These are phyloP conservation scores for Oscheius onirici DNA, from an alignment of 2,888 invertebrate species.

Conservation along the genomic window DNA sequence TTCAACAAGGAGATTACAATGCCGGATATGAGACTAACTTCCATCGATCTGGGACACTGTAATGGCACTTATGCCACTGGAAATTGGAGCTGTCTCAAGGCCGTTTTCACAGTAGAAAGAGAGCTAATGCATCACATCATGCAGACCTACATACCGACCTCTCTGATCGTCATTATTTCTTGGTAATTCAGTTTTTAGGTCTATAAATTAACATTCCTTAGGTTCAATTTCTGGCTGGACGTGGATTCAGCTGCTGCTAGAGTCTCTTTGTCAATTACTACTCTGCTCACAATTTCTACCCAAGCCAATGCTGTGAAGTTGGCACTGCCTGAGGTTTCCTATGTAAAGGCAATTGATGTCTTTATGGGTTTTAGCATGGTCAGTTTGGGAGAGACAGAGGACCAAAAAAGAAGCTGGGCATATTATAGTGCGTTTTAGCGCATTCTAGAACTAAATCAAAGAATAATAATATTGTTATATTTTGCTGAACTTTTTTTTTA, in stretches of 20 bases:
- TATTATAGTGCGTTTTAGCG: too few relatives aligned
- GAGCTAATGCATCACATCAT: conserved; percentile 76
- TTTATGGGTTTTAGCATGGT: conserved; percentile 71
- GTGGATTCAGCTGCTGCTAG: conserved; percentile 70
- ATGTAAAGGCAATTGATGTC: conserved; percentile 61
- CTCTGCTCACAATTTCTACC: conserved; percentile 62
- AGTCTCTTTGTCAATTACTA: conserved; percentile 70
- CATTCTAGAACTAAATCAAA: too few relatives aligned
- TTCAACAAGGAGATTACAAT: conserved; percentile 67
- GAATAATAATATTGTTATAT: too few relatives aligned
- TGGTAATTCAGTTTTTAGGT: too few relatives aligned
- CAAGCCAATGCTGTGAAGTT: conserved; percentile 71
- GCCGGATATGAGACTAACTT: conserved; percentile 69
- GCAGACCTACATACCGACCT: conserved; percentile 77
- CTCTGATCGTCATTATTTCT: conserved; percentile 76
- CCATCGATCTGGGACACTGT: conserved; percentile 62
- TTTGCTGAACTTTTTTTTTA: too few relatives aligned
- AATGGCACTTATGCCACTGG: conserved; percentile 71
- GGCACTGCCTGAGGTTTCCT: conserved; percentile 69
- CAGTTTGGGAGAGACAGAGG: too few relatives aligned
- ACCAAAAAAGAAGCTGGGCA: too few relatives aligned
- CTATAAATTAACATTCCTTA: too few relatives aligned
- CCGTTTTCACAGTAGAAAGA: conserved; percentile 75
- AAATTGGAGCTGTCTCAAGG: conserved; percentile 76
- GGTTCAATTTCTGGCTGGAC: conserved; percentile 71